Evolutionary conservation across 2,113 vertebrate species (phyloP).

Genomic region (Leptocoma aspasia): DNA sequence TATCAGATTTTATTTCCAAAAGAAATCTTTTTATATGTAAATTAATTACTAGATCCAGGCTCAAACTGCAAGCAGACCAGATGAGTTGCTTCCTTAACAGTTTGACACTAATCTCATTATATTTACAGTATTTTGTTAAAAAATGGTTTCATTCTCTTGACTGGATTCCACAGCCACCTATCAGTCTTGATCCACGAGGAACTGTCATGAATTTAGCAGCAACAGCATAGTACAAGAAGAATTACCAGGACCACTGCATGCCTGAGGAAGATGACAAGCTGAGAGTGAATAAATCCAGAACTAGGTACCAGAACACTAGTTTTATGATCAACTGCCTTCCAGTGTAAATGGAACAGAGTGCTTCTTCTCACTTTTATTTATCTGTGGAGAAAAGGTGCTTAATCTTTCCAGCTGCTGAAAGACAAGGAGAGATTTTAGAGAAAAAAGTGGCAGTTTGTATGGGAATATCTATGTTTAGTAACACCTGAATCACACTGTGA

Average conservation of each 20-base stretch:
- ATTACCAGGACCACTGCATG: background rate
- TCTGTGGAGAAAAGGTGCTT: slow-evolving; percentile 18
- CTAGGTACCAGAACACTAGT: slow-evolving; percentile 24
- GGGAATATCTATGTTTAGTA: background rate
- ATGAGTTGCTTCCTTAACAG: background rate
- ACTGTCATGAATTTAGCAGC: background rate
- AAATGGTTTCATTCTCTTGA: background rate
- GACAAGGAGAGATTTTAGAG: background rate
- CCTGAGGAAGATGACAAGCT: slow-evolving; percentile 8
- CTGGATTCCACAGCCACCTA: background rate
- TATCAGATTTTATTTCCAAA: background rate
- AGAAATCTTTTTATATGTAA: background rate
- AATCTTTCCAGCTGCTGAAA: slow-evolving; percentile 24
- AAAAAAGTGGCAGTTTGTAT: background rate
- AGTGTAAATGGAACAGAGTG: slow-evolving; percentile 3
- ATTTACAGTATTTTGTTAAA: background rate
- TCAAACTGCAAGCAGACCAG: background rate
- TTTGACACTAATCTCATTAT: background rate
- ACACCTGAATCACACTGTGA: background rate
- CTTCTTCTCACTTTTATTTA: background rate
- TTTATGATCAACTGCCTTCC: slow-evolving; percentile 34
- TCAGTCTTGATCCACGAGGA: background rate
- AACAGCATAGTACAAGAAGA: background rate
- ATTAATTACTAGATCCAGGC: background rate
- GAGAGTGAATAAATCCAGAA: slow-evolving; percentile 48